Conservation (phyloP, 2,113 vertebrate species). For the Chionomys nivalis region DNA sequence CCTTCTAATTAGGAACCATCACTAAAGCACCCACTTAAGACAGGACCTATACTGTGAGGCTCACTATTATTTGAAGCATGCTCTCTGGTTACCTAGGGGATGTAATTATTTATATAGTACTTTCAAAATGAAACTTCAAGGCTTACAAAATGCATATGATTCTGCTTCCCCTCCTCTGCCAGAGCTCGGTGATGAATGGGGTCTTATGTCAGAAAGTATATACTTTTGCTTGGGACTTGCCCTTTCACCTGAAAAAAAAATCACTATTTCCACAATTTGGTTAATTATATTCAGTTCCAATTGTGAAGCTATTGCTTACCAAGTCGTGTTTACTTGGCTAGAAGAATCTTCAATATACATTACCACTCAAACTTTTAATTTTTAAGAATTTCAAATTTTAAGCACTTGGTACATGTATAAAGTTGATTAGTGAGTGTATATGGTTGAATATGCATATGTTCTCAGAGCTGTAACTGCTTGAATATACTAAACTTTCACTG, state of each 20-base stretch:
- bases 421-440: neutral
- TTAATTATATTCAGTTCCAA: neutral
- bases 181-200: neutral
- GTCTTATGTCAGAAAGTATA: neutral
- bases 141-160: neutral
- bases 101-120: neutral
- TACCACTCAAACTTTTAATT: neutral
- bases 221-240: neutral
- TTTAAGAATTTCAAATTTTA: slow-evolving; percentile 55
- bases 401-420: neutral
- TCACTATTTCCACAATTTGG: neutral
- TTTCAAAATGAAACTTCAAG: neutral
- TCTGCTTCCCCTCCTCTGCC: neutral
- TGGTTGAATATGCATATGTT: slow-evolving; percentile 23
- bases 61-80: neutral
- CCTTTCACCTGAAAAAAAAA: slow-evolving; percentile 22
- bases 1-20: neutral
- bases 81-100: neutral
- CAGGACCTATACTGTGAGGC: neutral
- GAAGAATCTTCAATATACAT: neutral
- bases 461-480: neutral
- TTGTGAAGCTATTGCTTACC: neutral
- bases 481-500: slow-evolving; percentile 15
- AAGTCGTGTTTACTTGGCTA: slow-evolving; percentile 12
- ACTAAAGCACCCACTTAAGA: neutral